Conservation (phyloP, 2,888 invertebrate genomes). For the Tachina grossa region DNA sequence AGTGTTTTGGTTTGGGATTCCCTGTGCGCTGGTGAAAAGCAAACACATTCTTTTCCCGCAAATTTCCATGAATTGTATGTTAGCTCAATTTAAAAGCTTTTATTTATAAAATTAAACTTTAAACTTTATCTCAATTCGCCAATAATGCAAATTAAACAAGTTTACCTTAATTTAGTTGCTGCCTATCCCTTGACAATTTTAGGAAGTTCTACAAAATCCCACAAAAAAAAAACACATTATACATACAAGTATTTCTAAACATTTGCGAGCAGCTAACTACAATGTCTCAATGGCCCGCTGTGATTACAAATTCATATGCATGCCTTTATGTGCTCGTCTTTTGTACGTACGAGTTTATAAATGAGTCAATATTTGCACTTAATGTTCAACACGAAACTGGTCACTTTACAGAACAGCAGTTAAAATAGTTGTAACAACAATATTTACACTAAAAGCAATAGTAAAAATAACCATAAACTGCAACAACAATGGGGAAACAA, state of each 20-base stretch:
- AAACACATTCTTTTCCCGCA: no score
- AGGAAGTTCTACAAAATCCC: background rate
- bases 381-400: conserved; percentile 44
- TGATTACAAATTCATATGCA: conserved; percentile 17
- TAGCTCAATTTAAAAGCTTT: background rate
- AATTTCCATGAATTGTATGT: no score
- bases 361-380: conserved; percentile 51
- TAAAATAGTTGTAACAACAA: conserved; percentile 38
- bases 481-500: conserved; percentile 1
- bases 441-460: conserved; percentile 39
- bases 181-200: background rate
- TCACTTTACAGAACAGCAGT: conserved; percentile 50
- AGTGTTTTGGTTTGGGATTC: no score
- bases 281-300: background rate
- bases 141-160: background rate
- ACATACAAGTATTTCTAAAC: background rate
- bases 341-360: conserved; percentile 18
- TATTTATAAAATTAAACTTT: background rate
- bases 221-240: background rate
- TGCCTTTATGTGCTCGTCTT: background rate
- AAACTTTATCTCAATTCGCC: background rate
- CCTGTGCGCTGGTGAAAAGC: no score
- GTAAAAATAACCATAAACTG: conserved; percentile 65
- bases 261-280: conserved; percentile 11
- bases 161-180: background rate